A percentile compares a stretch with the other conserved stretches of the same genome.
phyloP scores from a whole-genome alignment of 2,888 invertebrate species.

The Ormyrus thymus region DNA sequence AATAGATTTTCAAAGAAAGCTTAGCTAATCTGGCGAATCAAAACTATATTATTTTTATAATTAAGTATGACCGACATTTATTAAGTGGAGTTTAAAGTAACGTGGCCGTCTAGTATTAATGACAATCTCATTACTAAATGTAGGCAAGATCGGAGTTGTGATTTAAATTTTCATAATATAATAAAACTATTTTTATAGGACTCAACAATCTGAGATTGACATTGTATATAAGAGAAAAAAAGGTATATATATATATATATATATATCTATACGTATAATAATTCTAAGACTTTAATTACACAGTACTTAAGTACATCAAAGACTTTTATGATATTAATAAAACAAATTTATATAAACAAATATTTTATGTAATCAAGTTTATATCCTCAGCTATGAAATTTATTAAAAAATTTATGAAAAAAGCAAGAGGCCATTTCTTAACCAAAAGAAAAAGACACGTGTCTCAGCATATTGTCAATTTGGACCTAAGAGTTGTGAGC shows the following conservation, averaged over 20 bases:
- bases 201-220: slow-evolving; percentile 38
- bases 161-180: slow-evolving; percentile 32
- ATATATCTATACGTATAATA: slow-evolving; percentile 13
- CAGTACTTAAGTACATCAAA: slow-evolving; percentile 47
- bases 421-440: too few species aligned
- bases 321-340: slow-evolving; percentile 54
- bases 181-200: slow-evolving; percentile 48
- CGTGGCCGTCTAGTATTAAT: slow-evolving; percentile 9
- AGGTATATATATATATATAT: background rate
- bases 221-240: slow-evolving; percentile 28
- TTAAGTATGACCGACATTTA: slow-evolving; percentile 4
- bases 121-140: slow-evolving; percentile 29
- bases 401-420: too few species aligned
- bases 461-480: too few species aligned
- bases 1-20: slow-evolving; percentile 8
- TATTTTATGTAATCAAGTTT: background rate
- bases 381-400: too few species aligned
- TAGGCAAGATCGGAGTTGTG: slow-evolving; percentile 8
- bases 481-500: too few species aligned
- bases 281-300: slow-evolving; percentile 18
- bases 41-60: slow-evolving; percentile 40
- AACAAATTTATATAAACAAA: slow-evolving; percentile 50
- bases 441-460: too few species aligned
- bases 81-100: slow-evolving; percentile 8
- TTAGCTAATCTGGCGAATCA: slow-evolving; percentile 1